Conservation (phyloP, 2,797 vertebrate genomes). For the Smutsia temminckii region DNA sequence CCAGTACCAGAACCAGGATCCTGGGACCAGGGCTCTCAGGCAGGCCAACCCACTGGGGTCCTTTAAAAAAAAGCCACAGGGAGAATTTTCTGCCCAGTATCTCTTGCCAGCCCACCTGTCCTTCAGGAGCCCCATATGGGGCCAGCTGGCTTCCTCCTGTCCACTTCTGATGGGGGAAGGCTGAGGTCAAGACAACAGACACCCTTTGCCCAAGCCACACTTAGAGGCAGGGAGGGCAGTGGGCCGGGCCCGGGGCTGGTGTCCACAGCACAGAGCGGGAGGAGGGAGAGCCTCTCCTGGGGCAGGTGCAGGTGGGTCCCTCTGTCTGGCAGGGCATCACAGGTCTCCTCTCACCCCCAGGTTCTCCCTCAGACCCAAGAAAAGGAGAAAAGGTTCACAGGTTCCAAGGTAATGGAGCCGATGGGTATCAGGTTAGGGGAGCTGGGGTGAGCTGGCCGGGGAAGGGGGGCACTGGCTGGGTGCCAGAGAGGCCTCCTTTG, state of each 20-base stretch:
- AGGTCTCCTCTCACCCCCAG: not conserved
- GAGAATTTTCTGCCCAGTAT: not conserved
- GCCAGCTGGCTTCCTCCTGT: not conserved
- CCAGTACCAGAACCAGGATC: not conserved
- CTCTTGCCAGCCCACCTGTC: not conserved
- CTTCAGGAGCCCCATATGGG: not conserved
- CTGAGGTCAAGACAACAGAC: not conserved
- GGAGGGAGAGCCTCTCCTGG: too few relatives aligned
- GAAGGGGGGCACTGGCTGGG: not conserved
- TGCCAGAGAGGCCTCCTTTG: not conserved
- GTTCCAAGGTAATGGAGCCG: slow-evolving; percentile 55
- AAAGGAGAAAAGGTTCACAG: slow-evolving; percentile 44
- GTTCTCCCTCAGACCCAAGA: slow-evolving; percentile 39
- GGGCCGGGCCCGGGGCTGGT: not conserved
- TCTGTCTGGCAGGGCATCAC: not conserved
- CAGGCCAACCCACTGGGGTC: not conserved
- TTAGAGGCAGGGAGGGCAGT: not conserved
- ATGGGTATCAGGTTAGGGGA: slow-evolving; percentile 67
- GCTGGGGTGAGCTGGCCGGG: not conserved
- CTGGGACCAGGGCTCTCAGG: not conserved
- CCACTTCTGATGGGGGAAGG: not conserved
- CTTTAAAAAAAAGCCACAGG: slow-evolving; percentile 17
- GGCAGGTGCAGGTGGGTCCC: not conserved
- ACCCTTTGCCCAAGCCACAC: not conserved
- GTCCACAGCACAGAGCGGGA: not conserved